Evolutionary conservation across 1,140 invertebrate genomes (phyloP).

Genomic region (Telenomus remus): DNA sequence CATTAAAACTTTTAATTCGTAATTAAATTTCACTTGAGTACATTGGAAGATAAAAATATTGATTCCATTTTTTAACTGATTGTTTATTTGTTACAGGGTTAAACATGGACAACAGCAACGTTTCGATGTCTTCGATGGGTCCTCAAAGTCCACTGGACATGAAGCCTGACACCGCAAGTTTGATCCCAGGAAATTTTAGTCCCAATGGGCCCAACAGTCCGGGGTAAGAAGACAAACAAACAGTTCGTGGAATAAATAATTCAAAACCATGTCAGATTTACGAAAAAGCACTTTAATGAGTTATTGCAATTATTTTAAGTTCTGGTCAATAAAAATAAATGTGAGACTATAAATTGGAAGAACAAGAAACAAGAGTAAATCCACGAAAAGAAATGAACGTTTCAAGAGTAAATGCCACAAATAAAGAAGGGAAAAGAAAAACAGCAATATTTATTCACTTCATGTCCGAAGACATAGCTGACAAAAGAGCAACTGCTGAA

Average conservation of each 20-base stretch:
- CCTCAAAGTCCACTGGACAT: constrained; percentile 89
- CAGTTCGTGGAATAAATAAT: not conserved
- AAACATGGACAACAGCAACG: constrained; percentile 81
- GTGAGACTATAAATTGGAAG: too few species aligned
- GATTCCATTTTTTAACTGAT: too few species aligned
- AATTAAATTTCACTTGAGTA: too few species aligned
- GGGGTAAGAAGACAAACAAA: constrained; percentile 69
- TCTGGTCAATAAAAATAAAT: too few species aligned
- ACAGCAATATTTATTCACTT: not conserved
- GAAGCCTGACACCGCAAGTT: constrained; percentile 89
- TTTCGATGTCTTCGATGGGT: constrained; percentile 81
- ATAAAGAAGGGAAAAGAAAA: not conserved
- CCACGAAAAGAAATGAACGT: too few species aligned
- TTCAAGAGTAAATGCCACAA: not conserved
- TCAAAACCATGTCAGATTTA: not conserved
- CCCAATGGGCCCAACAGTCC: constrained; percentile 81
- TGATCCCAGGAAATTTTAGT: constrained; percentile 81
- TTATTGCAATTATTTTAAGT: not conserved
- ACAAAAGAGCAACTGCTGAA: constrained; percentile 29
- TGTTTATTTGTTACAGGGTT: constrained; percentile 79
- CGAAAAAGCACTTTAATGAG: not conserved
- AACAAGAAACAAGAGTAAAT: too few species aligned
- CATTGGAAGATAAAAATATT: too few species aligned
- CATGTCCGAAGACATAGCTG: constrained; percentile 20
- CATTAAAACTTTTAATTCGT: too few species aligned